Evolutionary conservation across 2,113 vertebrate species (phyloP), one percentile per base, ranked within the genome.

Genomic region (Xenopus borealis): DNA sequence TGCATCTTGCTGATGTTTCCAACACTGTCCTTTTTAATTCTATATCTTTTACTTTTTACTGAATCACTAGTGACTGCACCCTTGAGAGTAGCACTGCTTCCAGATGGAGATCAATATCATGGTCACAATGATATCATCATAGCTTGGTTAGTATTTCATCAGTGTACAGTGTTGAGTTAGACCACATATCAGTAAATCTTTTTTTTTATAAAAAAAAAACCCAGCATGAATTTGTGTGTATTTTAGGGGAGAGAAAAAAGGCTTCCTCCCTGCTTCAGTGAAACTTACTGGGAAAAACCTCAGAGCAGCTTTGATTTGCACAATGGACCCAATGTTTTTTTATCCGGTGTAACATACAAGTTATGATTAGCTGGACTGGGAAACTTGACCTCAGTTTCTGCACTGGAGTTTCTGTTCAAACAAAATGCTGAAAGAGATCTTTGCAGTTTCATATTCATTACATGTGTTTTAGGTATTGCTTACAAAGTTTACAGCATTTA

Each of bases 301-400:
- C 23, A 30, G 64, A 12, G 23, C 18, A 23, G 44, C 64, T 52
- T 40, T 66, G 46, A 58, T 7, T 52, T 19, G 58, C 57, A 75
- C 72, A 75, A 75, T 69, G 46, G 65, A 45, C 58, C 17, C 57
- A 75, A 75, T 75, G 72, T 75, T 68, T 61, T 69, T 57, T 75
- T 47, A 61, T 50, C 19, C 72, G 16, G 23, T 19, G 19, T 12
- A 61, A 44, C 72, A 52, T 62, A 45, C 50, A 62, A 27, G 9
- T 68, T 69, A 68, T 75, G 64, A 67, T 67, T 61, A 75, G 58
- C 53, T 27, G 45, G 13, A 33, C 8, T n/a, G 53, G 19, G 65
- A 69, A 75, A 69, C 30, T 44, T 20, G 72, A 75, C 17, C n/a
- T 65, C 45, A 44, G 72, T 75, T 75, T 75, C 72, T 69, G 57